Percentiles rank a stretch among this genome's conserved stretches.
Evolutionary conservation across 2,113 vertebrate species (phyloP).

Genomic region (Brachirus orientalis): DNA sequence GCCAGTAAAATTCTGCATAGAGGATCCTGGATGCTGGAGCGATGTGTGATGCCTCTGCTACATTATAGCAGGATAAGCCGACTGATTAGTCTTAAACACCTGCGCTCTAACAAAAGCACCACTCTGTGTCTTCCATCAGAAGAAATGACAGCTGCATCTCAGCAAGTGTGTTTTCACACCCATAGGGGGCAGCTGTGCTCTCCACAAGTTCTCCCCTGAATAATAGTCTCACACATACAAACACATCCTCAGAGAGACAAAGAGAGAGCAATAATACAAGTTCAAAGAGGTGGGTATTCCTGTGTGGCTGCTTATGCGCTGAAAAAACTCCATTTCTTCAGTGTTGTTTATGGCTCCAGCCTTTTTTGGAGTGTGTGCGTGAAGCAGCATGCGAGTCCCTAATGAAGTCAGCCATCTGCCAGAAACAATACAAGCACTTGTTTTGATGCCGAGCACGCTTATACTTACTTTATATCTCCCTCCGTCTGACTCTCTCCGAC

Average conservation of each 20-base stretch:
- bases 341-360: conserved; percentile 31
- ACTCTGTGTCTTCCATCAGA: conserved; percentile 31
- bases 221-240: conserved; percentile 23
- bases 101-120: conserved; percentile 46
- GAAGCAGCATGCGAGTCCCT: conserved; percentile 27
- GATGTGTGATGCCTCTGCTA: conserved; percentile 33
- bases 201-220: conserved; percentile 40
- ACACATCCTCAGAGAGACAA: conserved; percentile 8
- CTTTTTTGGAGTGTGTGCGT: conserved; percentile 22
- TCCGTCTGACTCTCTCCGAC: conserved; percentile 10
- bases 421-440: conserved; percentile 32
- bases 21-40: conserved; percentile 18
- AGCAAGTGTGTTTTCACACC: conserved; percentile 52
- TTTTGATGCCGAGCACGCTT: conserved; percentile 43
- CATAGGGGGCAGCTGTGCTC: conserved; percentile 79
- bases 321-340: conserved; percentile 16
- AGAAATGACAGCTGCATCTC: conserved; percentile 12
- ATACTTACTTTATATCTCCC: conserved; percentile 8
- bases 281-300: conserved; percentile 29
- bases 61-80: conserved; percentile 49
- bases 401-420: conserved; percentile 56
- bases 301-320: conserved; percentile 11
- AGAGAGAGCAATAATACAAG: conserved; percentile 8
- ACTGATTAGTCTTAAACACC: conserved; percentile 66
- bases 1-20: conserved; percentile 2